Evolutionary conservation across 2,113 vertebrate genomes (phyloP).

Genomic region (Petaurus breviceps): DNA sequence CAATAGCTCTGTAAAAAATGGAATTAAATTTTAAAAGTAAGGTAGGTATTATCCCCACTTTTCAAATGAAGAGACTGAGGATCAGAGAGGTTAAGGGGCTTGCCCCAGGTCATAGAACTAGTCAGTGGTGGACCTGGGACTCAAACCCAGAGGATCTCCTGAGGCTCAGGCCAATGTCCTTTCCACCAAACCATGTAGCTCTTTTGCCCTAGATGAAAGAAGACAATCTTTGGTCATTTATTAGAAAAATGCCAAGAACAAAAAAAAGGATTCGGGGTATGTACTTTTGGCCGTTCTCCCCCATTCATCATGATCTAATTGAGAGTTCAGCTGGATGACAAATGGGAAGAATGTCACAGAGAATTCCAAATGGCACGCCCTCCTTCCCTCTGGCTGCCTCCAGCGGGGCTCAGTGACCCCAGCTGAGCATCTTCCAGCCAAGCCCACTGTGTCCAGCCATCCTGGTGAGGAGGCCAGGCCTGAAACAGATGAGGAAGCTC

Average conservation of each 20-base stretch:
- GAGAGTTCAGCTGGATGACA: conserved; percentile 29
- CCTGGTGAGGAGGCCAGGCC: background rate
- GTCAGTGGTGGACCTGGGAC: background rate
- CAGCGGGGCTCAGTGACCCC: background rate
- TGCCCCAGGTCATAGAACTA: background rate
- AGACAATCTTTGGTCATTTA: background rate
- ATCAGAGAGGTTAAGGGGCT: background rate
- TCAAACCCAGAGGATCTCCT: background rate
- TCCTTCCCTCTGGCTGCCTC: background rate
- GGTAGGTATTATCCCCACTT: background rate
- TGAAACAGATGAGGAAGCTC: background rate
- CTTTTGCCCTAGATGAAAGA: background rate
- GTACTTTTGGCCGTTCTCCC: background rate
- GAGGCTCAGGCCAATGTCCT: background rate
- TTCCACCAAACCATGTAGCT: background rate
- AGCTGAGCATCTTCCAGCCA: background rate
- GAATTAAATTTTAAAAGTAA: background rate
- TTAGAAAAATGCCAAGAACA: background rate
- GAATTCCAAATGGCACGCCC: background rate
- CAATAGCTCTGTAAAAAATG: background rate
- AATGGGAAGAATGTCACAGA: background rate
- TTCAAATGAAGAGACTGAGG: background rate
- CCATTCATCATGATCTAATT: background rate
- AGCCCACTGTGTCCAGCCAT: background rate
- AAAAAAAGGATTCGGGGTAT: background rate